These are phyloP conservation scores for Plebejus anna DNA, from an alignment of 2,888 invertebrate species.

Conservation along the genomic window DNA sequence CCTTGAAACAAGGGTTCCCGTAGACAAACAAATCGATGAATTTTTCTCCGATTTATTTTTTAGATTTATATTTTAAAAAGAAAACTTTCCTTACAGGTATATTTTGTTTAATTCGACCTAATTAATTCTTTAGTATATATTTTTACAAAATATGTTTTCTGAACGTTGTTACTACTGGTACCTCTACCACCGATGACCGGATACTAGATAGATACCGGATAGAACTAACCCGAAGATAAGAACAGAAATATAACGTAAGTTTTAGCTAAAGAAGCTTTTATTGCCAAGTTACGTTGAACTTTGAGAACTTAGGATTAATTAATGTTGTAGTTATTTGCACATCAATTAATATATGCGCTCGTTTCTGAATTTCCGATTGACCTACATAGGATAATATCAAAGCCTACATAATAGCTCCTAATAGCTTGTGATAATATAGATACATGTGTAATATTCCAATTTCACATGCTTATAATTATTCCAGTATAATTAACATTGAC, in stretches of 20 bases:
- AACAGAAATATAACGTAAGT: too few species aligned
- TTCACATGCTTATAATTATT: background rate
- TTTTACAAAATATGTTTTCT: too few species aligned
- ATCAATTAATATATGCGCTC: background rate
- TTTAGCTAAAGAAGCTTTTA: too few species aligned
- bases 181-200: too few species aligned
- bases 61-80: background rate
- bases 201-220: too few species aligned
- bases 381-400: background rate
- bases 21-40: slow-evolving; percentile 16
- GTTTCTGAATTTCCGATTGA: background rate
- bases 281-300: too few species aligned
- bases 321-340: background rate
- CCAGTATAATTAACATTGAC: too few species aligned
- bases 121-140: too few species aligned
- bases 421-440: background rate
- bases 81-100: background rate
- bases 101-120: background rate
- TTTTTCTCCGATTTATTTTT: slow-evolving; percentile 23
- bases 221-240: too few species aligned
- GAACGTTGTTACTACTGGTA: too few species aligned
- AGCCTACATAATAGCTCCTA: background rate
- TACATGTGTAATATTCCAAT: too few species aligned
- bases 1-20: slow-evolving; percentile 19
- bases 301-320: too few species aligned